These are phyloP conservation scores for Opisthograptis luteolata DNA, from an alignment of 2,888 invertebrate genomes.

Conservation along the genomic window DNA sequence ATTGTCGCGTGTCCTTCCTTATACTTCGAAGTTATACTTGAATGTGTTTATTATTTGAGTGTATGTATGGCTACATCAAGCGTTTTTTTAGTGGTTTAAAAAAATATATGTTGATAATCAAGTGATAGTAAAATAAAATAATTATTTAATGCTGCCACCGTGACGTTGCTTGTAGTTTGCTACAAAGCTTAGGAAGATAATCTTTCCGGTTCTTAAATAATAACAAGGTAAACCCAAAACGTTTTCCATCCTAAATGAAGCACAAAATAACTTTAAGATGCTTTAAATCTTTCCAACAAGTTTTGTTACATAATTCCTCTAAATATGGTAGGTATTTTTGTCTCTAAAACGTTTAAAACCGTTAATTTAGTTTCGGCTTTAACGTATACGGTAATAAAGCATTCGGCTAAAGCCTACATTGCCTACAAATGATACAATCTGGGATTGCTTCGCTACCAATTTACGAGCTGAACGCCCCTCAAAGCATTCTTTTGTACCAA, in stretches of 20 bases:
- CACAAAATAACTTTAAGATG: slow-evolving; percentile 17
- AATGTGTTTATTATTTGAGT: too few relatives aligned
- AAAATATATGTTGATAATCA: slow-evolving; percentile 2
- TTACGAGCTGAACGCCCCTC: slow-evolving; percentile 66
- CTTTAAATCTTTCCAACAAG: slow-evolving; percentile 18
- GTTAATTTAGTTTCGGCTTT: slow-evolving; percentile 45
- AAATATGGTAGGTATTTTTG: slow-evolving; percentile 30
- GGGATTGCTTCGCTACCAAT: slow-evolving; percentile 64
- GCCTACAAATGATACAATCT: slow-evolving; percentile 72
- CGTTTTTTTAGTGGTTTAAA: not conserved
- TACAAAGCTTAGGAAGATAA: not conserved
- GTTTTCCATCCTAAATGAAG: slow-evolving; percentile 3
- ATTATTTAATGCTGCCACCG: not conserved
- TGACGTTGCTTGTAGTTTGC: not conserved
- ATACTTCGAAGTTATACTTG: slow-evolving; percentile 30
- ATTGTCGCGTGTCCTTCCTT: slow-evolving; percentile 54
- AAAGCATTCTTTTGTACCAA: slow-evolving; percentile 64
- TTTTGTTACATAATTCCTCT: slow-evolving; percentile 25
- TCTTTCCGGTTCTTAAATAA: not conserved
- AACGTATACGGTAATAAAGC: slow-evolving; percentile 53
- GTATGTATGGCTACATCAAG: slow-evolving; percentile 39
- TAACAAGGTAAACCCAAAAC: not conserved
- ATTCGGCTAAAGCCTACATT: slow-evolving; percentile 61
- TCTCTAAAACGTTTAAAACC: slow-evolving; percentile 35
- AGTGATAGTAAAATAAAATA: slow-evolving; percentile 9